Percentiles rank a stretch among this genome's conserved stretches.
Evolutionary conservation across 2,888 invertebrate genomes (phyloP).

Genomic region (Spilosoma lubricipeda): DNA sequence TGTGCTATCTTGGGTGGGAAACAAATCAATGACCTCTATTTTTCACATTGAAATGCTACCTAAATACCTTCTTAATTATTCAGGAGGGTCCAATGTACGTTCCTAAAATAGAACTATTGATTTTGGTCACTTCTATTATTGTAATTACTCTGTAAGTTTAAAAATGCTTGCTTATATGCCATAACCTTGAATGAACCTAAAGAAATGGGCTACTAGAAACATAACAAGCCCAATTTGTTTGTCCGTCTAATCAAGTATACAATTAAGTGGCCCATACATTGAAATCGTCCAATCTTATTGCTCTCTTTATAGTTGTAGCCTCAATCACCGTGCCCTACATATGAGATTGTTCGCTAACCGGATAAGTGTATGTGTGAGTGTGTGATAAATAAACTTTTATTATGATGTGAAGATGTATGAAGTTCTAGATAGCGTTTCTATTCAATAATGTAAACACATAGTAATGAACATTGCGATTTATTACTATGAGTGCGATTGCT

Average conservation of each 20-base stretch:
- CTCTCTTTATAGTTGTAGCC: conserved; percentile 35
- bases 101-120: neutral
- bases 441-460: neutral
- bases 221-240: neutral
- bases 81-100: too few relatives aligned
- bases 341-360: conserved; percentile 21
- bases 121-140: neutral
- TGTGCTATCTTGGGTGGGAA: too few relatives aligned
- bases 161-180: neutral
- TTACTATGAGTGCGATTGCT: too few relatives aligned
- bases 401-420: neutral
- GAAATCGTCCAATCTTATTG: conserved; percentile 34
- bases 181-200: neutral
- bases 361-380: conserved; percentile 6
- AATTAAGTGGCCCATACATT: conserved; percentile 34
- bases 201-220: neutral
- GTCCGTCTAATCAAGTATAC: conserved; percentile 23
- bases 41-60: too few relatives aligned
- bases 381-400: conserved; percentile 7
- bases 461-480: neutral
- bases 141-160: neutral
- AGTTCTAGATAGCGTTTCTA: neutral
- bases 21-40: too few relatives aligned
- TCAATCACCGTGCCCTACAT: conserved; percentile 39
- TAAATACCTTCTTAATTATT: too few relatives aligned